Evolutionary conservation across 2,888 invertebrate genomes (phyloP).

Genomic region (Andrena trimmerana): DNA sequence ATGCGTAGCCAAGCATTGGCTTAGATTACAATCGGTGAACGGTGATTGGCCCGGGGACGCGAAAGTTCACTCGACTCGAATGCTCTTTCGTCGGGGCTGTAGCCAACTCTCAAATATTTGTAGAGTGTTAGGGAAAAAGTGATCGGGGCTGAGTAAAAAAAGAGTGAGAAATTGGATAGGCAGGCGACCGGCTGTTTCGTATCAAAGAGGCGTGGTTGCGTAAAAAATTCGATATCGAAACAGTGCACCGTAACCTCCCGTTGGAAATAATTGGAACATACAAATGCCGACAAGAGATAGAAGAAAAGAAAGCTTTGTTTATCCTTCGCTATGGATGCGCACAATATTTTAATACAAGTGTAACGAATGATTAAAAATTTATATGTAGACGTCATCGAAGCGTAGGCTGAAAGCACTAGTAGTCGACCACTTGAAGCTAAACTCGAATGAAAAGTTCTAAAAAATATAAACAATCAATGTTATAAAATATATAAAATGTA

Average conservation of each 20-base stretch:
- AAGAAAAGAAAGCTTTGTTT: background rate
- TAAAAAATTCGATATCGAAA: constrained; percentile 64
- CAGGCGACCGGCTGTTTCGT: constrained; percentile 59
- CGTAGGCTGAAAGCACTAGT: too few relatives aligned
- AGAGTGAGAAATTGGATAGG: constrained; percentile 67
- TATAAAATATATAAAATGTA: too few relatives aligned
- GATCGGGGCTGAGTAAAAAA: constrained; percentile 58
- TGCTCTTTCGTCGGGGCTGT: constrained; percentile 70
- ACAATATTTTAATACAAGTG: too few relatives aligned
- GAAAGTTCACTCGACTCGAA: constrained; percentile 76
- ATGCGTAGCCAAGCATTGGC: constrained; percentile 78
- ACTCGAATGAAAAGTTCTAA: too few relatives aligned
- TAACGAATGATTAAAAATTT: too few relatives aligned
- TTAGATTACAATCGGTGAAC: constrained; percentile 76
- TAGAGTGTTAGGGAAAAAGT: constrained; percentile 73
- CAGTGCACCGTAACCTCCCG: constrained; percentile 38
- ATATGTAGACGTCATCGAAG: too few relatives aligned
- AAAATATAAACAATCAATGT: too few relatives aligned
- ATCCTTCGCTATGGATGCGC: background rate
- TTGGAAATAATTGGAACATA: constrained; percentile 12
- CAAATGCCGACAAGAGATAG: background rate
- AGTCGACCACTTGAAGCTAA: too few relatives aligned
- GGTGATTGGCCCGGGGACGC: constrained; percentile 71
- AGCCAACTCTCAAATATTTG: constrained; percentile 74
- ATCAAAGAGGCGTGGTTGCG: constrained; percentile 56